Evolutionary conservation across 2,888 invertebrate genomes (phyloP), one percentile per base, ranked within the genome.

Genomic region (Stenurella melanura): DNA sequence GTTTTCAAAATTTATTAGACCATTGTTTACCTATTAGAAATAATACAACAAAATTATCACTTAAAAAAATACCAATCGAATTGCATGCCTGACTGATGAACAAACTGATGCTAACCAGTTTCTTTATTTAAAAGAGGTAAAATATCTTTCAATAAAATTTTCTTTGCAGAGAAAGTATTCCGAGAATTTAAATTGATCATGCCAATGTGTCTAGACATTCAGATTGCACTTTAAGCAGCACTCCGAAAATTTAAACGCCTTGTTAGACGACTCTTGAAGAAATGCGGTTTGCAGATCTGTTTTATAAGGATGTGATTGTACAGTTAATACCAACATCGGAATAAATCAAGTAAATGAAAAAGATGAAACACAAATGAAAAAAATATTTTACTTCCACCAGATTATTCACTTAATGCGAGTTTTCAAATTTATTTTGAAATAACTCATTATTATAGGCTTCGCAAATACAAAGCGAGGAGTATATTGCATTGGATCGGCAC

Each of bases 181-280:
- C 12, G 30, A 56, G 71, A 75, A 75, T 76, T 76, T 76, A 61
- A 73, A 73, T 67, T 76, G 68, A 54, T 73, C 68, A 69, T 38
- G 34, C 30, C 15, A 63, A 38, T 61, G 56, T 67, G 76, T 76
- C 76, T 76, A 73, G 73, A 76, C 76, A 10, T 38, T 63, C 38
- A 38, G 63, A 63, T 38, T 11, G 34, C 63, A 38, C 18, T 63
- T 11, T 63, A 38, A 63, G 63, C 30, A 38, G 38, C 34, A 38
- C 38, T n/a, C 38, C 63, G 30, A 63, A 63, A 63, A 63, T 17
- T 34, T 63, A 63, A 63, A 63, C 11, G 63, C 38, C 63, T 34
- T 38, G 38, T 63, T 60, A 60, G 21, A 30, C 60, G 21, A 26
- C 60, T 34, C 30, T 63, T 38, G 17, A 38, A 63, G 63, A 63